A percentile compares a stretch with the other conserved stretches of the same genome.
Conservation (phyloP, 2,113 vertebrate species). For the Elaphurus davidianus region DNA sequence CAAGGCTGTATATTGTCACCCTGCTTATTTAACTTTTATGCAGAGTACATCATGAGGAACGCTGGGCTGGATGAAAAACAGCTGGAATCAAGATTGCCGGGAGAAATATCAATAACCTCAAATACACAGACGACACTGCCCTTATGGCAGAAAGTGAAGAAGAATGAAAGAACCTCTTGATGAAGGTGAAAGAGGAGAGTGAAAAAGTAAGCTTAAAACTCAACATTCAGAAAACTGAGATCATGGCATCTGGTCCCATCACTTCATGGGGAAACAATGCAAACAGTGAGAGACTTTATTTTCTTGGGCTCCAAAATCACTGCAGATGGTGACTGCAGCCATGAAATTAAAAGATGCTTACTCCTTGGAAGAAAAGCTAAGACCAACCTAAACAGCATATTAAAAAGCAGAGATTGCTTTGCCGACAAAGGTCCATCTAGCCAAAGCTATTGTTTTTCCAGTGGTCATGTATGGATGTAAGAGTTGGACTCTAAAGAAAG, state of each 20-base stretch:
- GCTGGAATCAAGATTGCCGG: neutral
- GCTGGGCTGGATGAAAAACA: neutral
- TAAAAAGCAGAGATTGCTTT: neutral
- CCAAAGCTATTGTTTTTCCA: neutral
- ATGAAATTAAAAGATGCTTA: neutral
- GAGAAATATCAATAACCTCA: neutral
- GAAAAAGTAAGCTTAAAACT: neutral
- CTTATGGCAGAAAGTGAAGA: neutral
- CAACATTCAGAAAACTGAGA: neutral
- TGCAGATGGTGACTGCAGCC: neutral
- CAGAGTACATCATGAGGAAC: neutral
- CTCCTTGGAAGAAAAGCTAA: neutral
- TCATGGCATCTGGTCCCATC: neutral
- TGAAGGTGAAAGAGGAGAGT: neutral
- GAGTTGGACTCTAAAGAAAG: neutral
- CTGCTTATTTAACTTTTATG: neutral
- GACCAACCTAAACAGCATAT: neutral
- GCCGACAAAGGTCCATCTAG: neutral
- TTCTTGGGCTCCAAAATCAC: accelerated
- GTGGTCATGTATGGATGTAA: neutral
- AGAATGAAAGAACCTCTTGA: neutral
- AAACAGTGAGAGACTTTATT: neutral
- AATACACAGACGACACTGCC: accelerated
- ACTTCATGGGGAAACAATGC: neutral
- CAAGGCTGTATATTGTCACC: neutral